Evolutionary conservation across 2,888 invertebrate genomes (phyloP), one percentile per base, ranked within the genome.

Genomic region (Tolmerus cingulatus): DNA sequence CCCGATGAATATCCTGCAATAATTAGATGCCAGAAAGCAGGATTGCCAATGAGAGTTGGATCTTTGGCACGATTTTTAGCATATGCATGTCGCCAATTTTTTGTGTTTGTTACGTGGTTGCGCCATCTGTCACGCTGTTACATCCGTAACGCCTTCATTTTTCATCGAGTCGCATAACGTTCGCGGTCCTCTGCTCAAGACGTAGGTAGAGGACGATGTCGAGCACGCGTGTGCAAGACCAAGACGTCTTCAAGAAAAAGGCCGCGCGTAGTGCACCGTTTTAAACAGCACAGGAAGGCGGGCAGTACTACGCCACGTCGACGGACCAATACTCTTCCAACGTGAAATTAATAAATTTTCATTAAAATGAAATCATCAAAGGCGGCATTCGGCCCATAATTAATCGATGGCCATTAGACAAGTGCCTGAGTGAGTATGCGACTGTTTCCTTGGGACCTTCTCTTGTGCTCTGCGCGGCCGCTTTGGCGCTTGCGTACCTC

Each of bases 311-410:
- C 57, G 30, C 34, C 16, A 34, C 37, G 82, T 19, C 46, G 57
- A 34, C 37, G 40, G 66, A 40, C 86, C 66, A 86, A 86, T 86
- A 86, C 86, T 79, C 79, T 66, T 51, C 19, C 78, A 79, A 30
- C n/a, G n/a, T 74, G 87, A 89, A 89, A 89, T 90, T 89, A 88
- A 90, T 90, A 90, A 89, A 90, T 90, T 90, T 90, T 90, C 90
- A 90, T 90, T 90, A 90, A 89, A 89, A 89, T 89, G 89, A 88
- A 89, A 90, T 90, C 89, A 90, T 90, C 90, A 90, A 90, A 90
- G 90, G 88, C 89, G 90, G 89, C 89, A 74, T 87, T 87, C 87
- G 76, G 19, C 40, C 51, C 57, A 30, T 88, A 87, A 88, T 88
- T 88, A 88, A 88, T 88, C 81, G 87, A 79, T 12, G 34, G 43